Evolutionary conservation across 2,888 invertebrate genomes (phyloP).

Genomic region (Tipula vernalis): DNA sequence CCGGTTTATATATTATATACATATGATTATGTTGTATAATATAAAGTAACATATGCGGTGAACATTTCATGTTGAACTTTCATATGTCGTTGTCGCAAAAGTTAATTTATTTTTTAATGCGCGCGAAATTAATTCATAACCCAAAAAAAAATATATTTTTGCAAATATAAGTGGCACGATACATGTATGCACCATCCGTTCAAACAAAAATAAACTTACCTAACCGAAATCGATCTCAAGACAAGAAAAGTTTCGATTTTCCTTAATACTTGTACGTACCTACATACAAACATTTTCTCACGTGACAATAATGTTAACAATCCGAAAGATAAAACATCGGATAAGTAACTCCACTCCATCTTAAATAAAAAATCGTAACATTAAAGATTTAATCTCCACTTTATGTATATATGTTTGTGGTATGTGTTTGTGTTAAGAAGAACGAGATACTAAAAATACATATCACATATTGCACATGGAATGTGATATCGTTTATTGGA

Average conservation of each 20-base stretch:
- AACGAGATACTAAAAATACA: neutral
- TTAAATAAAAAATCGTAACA: neutral
- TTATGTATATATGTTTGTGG: neutral
- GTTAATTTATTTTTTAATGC: neutral
- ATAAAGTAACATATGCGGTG: neutral
- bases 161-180: neutral
- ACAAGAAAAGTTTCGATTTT: neutral
- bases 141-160: neutral
- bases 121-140: neutral
- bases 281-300: neutral
- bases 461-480: neutral
- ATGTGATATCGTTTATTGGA: neutral
- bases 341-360: neutral
- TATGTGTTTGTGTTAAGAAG: neutral
- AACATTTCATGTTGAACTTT: neutral
- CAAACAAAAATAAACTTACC: neutral
- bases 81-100: neutral
- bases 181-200: neutral
- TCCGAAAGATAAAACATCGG: neutral
- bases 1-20: neutral
- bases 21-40: neutral
- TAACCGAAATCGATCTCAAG: neutral
- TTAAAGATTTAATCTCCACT: neutral
- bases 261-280: neutral
- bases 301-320: neutral